Evolutionary conservation across 2,888 invertebrate species (phyloP).

Genomic region (Axea sp.): DNA sequence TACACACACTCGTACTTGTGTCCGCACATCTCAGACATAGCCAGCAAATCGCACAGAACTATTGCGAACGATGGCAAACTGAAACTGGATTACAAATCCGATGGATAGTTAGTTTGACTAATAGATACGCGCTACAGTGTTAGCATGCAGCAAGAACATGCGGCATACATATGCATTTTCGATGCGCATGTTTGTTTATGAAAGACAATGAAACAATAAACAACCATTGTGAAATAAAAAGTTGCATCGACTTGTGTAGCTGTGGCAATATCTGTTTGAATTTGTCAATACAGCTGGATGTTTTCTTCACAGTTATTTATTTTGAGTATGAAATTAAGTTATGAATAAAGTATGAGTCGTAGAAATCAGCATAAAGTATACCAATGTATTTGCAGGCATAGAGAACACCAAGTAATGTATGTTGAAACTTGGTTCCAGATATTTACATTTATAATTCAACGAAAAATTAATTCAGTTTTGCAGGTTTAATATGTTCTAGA

Average conservation of each 20-base stretch:
- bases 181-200: slow-evolving; percentile 26
- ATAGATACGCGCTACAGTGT: slow-evolving; percentile 41
- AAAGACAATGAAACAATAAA: slow-evolving; percentile 16
- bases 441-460: slow-evolving; percentile 36
- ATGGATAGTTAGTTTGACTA: slow-evolving; percentile 69
- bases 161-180: slow-evolving; percentile 43
- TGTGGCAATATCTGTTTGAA: no score
- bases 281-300: neutral
- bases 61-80: slow-evolving; percentile 66
- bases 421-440: slow-evolving; percentile 22
- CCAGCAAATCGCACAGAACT: slow-evolving; percentile 49
- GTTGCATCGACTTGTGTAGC: neutral
- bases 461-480: slow-evolving; percentile 15
- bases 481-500: no score
- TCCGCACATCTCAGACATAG: slow-evolving; percentile 43
- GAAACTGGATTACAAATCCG: slow-evolving; percentile 73
- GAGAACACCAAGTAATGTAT: neutral
- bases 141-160: slow-evolving; percentile 20
- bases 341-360: slow-evolving; percentile 39
- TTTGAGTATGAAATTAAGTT: slow-evolving; percentile 11
- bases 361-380: slow-evolving; percentile 18
- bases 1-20: slow-evolving; percentile 31
- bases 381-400: slow-evolving; percentile 3
- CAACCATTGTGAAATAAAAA: neutral
- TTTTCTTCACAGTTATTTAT: neutral